Percentiles rank a stretch among this genome's conserved stretches.
phyloP scores from a whole-genome alignment of 2,797 vertebrate genomes.

The Meda fulgida region DNA sequence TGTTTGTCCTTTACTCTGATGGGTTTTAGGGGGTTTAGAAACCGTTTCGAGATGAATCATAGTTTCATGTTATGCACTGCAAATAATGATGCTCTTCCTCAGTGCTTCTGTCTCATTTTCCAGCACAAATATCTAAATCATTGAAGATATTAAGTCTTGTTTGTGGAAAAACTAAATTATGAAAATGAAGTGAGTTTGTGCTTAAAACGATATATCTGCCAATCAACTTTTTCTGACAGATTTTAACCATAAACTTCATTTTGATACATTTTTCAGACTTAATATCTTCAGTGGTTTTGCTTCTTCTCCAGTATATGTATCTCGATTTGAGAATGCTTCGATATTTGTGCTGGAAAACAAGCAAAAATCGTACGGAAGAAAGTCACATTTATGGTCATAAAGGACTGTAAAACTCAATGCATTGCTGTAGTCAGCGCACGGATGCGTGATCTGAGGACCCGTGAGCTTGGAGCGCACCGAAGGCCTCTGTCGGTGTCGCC shows the following conservation, averaged over 20 bases:
- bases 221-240: background rate
- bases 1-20: constrained; percentile 6
- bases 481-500: constrained; percentile 54
- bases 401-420: background rate
- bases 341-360: background rate
- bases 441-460: background rate
- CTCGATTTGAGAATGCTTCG: background rate
- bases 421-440: background rate
- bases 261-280: background rate
- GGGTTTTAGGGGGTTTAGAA: background rate
- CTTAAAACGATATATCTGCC: background rate
- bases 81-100: background rate
- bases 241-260: background rate
- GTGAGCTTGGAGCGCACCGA: no score
- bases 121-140: background rate
- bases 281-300: background rate
- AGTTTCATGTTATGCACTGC: background rate
- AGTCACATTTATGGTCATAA: background rate
- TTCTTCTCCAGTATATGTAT: background rate
- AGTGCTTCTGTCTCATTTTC: background rate
- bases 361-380: no score
- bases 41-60: background rate
- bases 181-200: background rate
- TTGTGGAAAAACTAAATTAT: no score
- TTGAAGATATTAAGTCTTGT: background rate